Evolutionary conservation across 2,113 vertebrate species (phyloP), one percentile per base, ranked within the genome.

Genomic region (Platysternon megacephalum): DNA sequence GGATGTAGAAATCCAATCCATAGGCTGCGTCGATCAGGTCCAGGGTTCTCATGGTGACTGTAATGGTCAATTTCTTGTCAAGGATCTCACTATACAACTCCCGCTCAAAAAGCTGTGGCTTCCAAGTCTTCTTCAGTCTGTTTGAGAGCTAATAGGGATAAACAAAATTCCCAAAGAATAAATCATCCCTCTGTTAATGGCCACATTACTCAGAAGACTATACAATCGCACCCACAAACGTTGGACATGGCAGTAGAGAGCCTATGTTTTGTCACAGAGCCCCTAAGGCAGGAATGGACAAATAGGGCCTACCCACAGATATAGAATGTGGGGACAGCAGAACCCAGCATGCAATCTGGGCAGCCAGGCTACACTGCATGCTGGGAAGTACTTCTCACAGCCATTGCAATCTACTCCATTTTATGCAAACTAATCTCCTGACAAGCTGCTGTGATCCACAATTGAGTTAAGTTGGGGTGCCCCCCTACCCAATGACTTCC

Each of bases 71-170:
- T 26, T 94, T 99, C 88, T 98, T 98, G 84, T 99, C 98, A 1
- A 99, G 98, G 97, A 99, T 99, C 98, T 99, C 99, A 11, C 99
- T 99, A 98, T 99, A 99, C 42, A 99, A 97, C 88, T 99, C 98
- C 12, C 99, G 98, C 19, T 96, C 91, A 7, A 99, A 98, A 21
- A 99, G 94, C 98, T 99, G 99, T 0, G 99, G 99, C 96, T 99
- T 99, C 99, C 99, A 99, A 0, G 90, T 95, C 95, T 99, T 99
- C 95, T 93, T 99, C 86, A 99, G 29, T 78, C 99, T 98, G 46
- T 91, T 97, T 1, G 98, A 99, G 89, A 99, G 97, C 99, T 99
- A 86, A 48, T 22, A 76, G 16, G 17, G 28, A n/a, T 2, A 55
- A 53, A 21, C 78, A 76, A 87, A 8, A 35, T 19, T 3, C 19